Evolutionary conservation across 2,113 vertebrate species (phyloP).

Genomic region (Lasiurus cinereus): DNA sequence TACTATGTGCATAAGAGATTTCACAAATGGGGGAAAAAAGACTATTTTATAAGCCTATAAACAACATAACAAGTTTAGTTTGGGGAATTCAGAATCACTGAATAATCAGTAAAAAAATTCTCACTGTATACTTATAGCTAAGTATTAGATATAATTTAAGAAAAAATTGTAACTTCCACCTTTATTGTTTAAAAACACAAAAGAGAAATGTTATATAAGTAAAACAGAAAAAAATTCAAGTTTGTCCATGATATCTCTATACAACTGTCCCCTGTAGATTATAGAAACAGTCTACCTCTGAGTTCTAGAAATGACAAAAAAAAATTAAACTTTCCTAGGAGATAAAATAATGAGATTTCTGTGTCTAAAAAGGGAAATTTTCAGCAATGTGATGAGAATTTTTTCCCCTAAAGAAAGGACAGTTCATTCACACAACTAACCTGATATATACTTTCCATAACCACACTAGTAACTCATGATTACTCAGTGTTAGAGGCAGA

Average conservation of each 20-base stretch:
- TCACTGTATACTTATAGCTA: neutral
- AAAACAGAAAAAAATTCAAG: constrained; percentile 45
- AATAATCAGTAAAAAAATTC: neutral
- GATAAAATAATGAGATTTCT: constrained; percentile 45
- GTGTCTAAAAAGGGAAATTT: constrained; percentile 57
- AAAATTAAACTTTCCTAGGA: neutral
- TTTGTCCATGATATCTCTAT: neutral
- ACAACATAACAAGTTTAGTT: neutral
- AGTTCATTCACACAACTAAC: constrained; percentile 60
- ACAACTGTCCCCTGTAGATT: neutral
- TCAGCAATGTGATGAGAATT: constrained; percentile 32
- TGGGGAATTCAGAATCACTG: constrained; percentile 35
- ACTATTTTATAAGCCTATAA: constrained; percentile 30
- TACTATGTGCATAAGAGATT: constrained; percentile 2
- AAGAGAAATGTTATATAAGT: neutral
- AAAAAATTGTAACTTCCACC: neutral
- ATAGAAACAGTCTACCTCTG: neutral
- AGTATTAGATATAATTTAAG: neutral
- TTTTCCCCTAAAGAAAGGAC: constrained; percentile 53
- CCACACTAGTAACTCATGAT: constrained; percentile 72
- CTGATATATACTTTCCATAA: constrained; percentile 63
- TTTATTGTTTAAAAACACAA: constrained; percentile 42
- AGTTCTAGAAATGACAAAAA: constrained; percentile 19
- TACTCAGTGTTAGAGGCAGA: constrained; percentile 71
- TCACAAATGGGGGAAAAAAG: neutral